A percentile compares a stretch with the other conserved stretches of the same genome.
phyloP scores from a whole-genome alignment of 2,113 vertebrate species.

The Odocoileus hemionus region DNA sequence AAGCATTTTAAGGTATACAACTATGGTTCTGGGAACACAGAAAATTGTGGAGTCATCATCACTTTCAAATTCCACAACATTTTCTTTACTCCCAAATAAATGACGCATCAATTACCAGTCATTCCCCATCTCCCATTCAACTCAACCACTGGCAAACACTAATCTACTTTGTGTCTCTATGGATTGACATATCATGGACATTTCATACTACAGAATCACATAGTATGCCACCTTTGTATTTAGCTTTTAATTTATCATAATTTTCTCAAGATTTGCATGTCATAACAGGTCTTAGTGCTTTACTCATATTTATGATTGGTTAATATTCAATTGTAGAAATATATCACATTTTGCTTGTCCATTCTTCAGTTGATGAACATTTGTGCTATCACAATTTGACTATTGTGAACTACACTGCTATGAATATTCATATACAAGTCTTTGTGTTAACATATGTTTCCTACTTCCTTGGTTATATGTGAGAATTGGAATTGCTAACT shows the following conservation, averaged over 20 bases:
- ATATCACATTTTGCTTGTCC: neutral
- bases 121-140: neutral
- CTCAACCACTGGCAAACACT: neutral
- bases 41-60: neutral
- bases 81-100: neutral
- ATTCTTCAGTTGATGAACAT: neutral
- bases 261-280: neutral
- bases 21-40: neutral
- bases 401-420: neutral
- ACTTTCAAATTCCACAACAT: neutral
- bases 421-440: neutral
- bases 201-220: neutral
- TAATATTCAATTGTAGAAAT: neutral
- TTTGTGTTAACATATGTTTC: neutral
- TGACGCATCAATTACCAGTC: neutral
- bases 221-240: neutral
- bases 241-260: neutral
- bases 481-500: neutral
- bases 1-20: neutral
- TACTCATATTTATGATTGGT: neutral
- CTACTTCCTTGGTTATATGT: neutral
- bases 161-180: neutral
- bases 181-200: neutral
- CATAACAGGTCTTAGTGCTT: neutral
- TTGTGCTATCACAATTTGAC: neutral